Base-by-base conservation (phyloP, 1,140 invertebrate genomes). In the Eumeta japonica region DNA sequence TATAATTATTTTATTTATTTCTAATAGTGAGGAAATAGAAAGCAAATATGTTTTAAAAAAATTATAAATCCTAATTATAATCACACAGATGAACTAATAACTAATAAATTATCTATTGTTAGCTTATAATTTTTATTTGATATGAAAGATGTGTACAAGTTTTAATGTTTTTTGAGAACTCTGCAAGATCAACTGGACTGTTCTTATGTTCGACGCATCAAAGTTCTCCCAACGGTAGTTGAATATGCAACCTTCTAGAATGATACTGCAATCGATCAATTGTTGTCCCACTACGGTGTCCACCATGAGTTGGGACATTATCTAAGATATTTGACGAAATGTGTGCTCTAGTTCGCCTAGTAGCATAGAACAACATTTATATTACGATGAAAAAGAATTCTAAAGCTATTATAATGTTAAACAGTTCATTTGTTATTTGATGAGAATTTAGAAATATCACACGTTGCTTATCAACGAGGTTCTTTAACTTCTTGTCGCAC, bases 201-300 rank as follows among this genome's bases (percentile, higher is more conserved):
- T 58, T 31, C 40, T 58, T 42, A 44, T 48, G 37, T 63, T 62
- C 0, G 24, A 15, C 2, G 29, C 36, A 16, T 62, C 45, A 20
- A 62, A 63, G 5, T 55, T 46, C 19, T 64, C 59, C 63, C 61
- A 64, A 24, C 52, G 48, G 18, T 55, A 58, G 29, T 28, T 31
- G 29, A 58, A 61, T 1, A 68, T 48, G 1, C 58, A 44, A 1
- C 28, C 29, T 17, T 52, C 46, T 28, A 60, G 60, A 2, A 39
- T 30, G 11, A 39, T 10, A 24, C 47, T 47, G 1, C 58, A 52
- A 28, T 64, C 61, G 5, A 56, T 52, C 0, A 64, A 13, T n/a
- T 47, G 48, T 28, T 65, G 62, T 2, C 62, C 62, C 10, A 46
- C 35, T 2, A 50, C 39, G 24, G 55, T 62, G 15, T 62, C 55